Evolutionary conservation across 1,140 invertebrate genomes (phyloP), one percentile per base, ranked within the genome.

Genomic region (Sycophila sp.): DNA sequence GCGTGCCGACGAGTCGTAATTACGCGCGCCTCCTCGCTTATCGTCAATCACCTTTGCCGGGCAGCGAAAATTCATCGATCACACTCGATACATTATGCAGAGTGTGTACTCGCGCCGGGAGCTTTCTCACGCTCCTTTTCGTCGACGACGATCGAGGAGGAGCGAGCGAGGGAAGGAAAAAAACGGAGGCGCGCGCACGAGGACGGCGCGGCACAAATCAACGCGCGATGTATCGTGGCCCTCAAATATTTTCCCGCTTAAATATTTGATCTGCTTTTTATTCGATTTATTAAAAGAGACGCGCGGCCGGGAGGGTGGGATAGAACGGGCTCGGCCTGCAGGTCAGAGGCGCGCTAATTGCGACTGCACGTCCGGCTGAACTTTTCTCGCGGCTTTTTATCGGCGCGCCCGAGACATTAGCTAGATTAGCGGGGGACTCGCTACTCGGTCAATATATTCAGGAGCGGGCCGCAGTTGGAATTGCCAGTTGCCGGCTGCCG

Each of bases 211-310:
- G 26, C 19, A 40, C 19, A 65, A 53, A 38, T 53, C 30, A 26
- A 36, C 22, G 62, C 47, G 32, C 34, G 15, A 65, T 51, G n/a
- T n/a, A n/a, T n/a, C 47, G 47, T 22, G 13, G 45, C n/a, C 7
- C 70, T 81, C 80, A 81, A 81, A 81, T 81, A 81, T 81, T 81
- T 79, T 77, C 76, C 69, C 75, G 59, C 71, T 80, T 81, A 81
- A 81, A 81, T 81, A 81, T 81, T 81, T 81, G 79, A 80, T 79
- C 78, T 75, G 72, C 73, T 80, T 80, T 81, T 81, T 80, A 78
- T 80, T 74, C 79, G 76, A 80, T 80, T 81, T 81, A 80, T 81
- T 80, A 80, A 80, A 80, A 80, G n/a, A n/a, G 77, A 75, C 78
- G 70, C 75, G n/a, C n/a, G n/a, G n/a, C n/a, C n/a, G n/a, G n/a